Evolutionary conservation across 2,888 invertebrate genomes (phyloP).

Genomic region (Drosophila yooni): DNA sequence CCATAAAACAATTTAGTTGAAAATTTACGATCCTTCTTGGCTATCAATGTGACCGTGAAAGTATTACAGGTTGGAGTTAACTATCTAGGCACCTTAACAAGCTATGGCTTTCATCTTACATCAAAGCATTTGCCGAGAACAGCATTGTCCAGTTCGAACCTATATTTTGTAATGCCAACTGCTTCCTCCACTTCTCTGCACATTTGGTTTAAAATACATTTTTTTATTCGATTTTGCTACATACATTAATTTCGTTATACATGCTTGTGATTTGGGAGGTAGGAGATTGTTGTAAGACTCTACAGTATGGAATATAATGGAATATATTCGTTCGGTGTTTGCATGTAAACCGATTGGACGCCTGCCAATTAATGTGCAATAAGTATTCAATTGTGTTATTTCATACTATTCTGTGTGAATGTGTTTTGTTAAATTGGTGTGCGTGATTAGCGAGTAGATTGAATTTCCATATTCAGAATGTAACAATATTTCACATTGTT

Average conservation of each 20-base stretch:
- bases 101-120: constrained; percentile 40
- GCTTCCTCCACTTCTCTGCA: neutral
- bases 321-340: neutral
- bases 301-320: neutral
- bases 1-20: constrained; percentile 58
- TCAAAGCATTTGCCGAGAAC: constrained; percentile 18
- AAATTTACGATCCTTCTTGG: constrained; percentile 58
- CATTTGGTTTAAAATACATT: constrained; percentile 12
- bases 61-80: neutral
- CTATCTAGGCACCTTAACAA: constrained; percentile 13
- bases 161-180: neutral
- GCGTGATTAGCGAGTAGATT: constrained; percentile 13
- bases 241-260: constrained; percentile 66
- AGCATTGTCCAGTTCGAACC: neutral
- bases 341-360: constrained; percentile 15
- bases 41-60: constrained; percentile 2
- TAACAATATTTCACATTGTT: constrained; percentile 30
- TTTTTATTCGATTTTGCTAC: constrained; percentile 54
- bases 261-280: constrained; percentile 52
- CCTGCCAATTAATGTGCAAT: constrained; percentile 6
- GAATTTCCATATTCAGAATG: constrained; percentile 48
- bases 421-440: neutral
- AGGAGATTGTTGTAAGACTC: constrained; percentile 52
- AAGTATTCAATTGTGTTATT: neutral
- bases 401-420: neutral